Base-by-base conservation (phyloP, 2,113 vertebrate genomes). In the Mus spicilegus region DNA sequence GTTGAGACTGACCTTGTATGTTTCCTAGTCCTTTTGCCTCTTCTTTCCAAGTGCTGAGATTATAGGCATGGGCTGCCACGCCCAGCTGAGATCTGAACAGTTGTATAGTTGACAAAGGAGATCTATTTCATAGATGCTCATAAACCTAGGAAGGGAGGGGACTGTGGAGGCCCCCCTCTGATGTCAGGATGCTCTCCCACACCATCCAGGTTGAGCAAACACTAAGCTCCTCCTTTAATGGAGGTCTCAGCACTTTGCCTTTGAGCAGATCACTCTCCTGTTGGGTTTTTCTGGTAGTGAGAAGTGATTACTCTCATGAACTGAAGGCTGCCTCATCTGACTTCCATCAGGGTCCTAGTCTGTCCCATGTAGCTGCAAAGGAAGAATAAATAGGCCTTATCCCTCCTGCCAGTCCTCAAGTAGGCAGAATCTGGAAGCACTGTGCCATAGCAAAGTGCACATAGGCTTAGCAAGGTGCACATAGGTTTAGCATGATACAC, bases 311-410 rank as follows among this genome's bases (percentile, higher is more conserved):
- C 61, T 70, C 46, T 89, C 30, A 19, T 76, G 65, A 82, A 65
- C 61, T 77, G 33, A 86, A 94, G 81, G 39, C 67, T 67, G 39
- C 39, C 73, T 87, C 36, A 72, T 78, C n/a, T 58, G 56, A 95
- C 56, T 61, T 39, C 51, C 5, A 4, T 42, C 8, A 13, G 5
- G 0, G 28, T 84, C 28, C 33, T 56, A 22, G 39, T 78, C 78
- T 87, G 22, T 39, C 26, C 51, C 9, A 0, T 11, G 72, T 51
- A 91, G 17, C 42, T 17, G 28, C 33, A 24, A 65, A 73, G n/a
- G 63, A 85, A 76, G 33, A 86, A 46, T 36, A 72, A 82, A 36
- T 19, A 30, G 58, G 14, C 56, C n/a, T 91, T 76, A 39, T 54
- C n/a, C 61, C 51, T 76, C 30, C 58, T 20, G 1, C 51, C 19